Evolutionary conservation across 2,113 vertebrate species (phyloP).

Genomic region (Oreochromis tanganicae): DNA sequence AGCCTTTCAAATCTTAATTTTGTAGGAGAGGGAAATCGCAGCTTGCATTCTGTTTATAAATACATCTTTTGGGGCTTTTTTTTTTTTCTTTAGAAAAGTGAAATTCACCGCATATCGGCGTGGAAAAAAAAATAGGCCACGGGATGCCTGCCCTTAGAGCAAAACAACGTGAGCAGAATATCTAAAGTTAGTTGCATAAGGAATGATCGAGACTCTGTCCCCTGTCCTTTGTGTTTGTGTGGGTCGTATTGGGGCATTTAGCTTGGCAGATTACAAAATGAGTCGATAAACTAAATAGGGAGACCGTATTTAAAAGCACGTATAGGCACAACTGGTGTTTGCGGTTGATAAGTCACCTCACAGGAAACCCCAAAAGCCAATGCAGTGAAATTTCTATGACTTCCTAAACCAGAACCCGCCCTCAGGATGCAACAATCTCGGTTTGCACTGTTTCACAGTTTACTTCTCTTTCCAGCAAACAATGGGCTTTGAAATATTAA

Average conservation of each 20-base stretch:
- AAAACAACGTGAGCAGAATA: slow-evolving; percentile 17
- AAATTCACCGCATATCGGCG: not conserved
- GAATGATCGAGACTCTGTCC: not conserved
- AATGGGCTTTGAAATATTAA: not conserved
- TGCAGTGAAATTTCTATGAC: slow-evolving; percentile 63
- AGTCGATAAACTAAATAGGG: not conserved
- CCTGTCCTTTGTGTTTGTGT: not conserved
- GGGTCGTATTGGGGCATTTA: not conserved
- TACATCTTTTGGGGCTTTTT: not conserved
- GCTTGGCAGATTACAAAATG: not conserved
- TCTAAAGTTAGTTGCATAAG: slow-evolving; percentile 10
- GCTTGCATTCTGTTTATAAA: not conserved
- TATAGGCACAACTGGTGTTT: not conserved
- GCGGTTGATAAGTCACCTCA: slow-evolving; percentile 55
- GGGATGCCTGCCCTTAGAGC: not conserved
- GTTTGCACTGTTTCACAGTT: slow-evolving; percentile 61
- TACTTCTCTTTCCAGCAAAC: slow-evolving; percentile 37
- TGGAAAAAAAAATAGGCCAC: not conserved
- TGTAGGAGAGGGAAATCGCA: not conserved
- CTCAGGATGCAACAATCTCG: slow-evolving; percentile 65
- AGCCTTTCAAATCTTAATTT: not conserved
- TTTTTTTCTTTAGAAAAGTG: not conserved
- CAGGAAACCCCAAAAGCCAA: slow-evolving; percentile 71
- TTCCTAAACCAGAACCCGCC: slow-evolving; percentile 67
- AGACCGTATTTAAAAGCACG: not conserved